phyloP scores from a whole-genome alignment of 2,113 vertebrate species.

The Odocoileus hemionus region DNA sequence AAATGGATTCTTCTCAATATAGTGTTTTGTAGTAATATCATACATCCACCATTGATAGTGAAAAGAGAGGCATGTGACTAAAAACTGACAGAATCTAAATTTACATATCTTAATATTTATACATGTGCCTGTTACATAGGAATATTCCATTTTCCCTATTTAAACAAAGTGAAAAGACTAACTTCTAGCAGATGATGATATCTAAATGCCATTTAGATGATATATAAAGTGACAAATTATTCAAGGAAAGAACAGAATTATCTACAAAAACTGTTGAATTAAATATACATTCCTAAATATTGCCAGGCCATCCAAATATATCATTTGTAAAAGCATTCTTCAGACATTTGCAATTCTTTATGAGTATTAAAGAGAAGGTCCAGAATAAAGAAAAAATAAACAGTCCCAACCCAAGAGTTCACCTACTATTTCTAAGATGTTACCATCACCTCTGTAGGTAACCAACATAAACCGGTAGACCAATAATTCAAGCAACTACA shows the following conservation, averaged over 20 bases:
- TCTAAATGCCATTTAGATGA: neutral
- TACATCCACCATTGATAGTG: neutral
- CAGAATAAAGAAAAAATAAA: neutral
- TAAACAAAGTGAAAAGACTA: slow-evolving; percentile 9
- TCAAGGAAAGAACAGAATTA: slow-evolving; percentile 1
- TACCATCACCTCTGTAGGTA: neutral
- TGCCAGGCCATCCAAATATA: neutral
- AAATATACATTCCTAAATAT: neutral
- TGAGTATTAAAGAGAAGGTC: neutral
- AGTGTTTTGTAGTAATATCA: neutral
- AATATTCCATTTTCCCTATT: neutral
- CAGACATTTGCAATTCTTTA: neutral
- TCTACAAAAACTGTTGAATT: neutral
- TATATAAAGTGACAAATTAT: neutral
- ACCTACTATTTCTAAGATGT: neutral
- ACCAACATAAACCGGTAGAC: neutral
- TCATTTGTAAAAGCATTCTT: neutral
- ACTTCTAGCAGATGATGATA: neutral
- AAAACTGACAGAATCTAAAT: neutral
- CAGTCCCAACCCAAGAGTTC: neutral
- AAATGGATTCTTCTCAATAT: neutral
- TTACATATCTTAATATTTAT: neutral
- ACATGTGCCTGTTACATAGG: neutral
- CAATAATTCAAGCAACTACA: neutral
- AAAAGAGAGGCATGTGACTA: neutral